phyloP scores from a whole-genome alignment of 2,113 vertebrate genomes.

The Heloderma charlesbogerti region DNA sequence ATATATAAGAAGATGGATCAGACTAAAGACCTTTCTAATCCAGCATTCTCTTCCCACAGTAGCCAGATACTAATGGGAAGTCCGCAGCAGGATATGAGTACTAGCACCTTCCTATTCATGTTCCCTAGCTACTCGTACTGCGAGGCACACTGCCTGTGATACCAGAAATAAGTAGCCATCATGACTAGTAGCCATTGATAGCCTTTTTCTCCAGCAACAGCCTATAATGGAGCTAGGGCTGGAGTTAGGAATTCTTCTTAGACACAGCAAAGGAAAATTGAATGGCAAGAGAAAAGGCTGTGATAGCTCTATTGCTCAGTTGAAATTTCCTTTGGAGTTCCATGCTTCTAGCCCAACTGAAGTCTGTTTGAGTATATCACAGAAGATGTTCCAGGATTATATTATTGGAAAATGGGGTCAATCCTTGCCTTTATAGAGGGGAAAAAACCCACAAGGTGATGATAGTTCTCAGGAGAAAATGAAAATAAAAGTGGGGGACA shows the following conservation, averaged over 20 bases:
- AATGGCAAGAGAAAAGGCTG: constrained; percentile 42
- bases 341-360: neutral
- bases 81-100: neutral
- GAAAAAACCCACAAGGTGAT: neutral
- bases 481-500: neutral
- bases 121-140: neutral
- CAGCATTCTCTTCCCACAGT: neutral
- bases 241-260: constrained; percentile 5
- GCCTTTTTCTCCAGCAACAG: neutral
- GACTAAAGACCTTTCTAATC: no score
- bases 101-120: neutral
- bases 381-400: constrained; percentile 22
- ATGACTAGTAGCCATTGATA: neutral
- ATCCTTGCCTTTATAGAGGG: constrained; percentile 23
- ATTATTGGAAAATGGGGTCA: constrained; percentile 24
- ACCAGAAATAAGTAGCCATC: neutral
- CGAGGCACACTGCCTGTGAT: neutral
- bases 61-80: neutral
- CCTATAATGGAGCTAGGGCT: constrained; percentile 11
- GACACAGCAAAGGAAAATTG: constrained; percentile 37
- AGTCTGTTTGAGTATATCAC: no score
- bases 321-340: constrained; percentile 21
- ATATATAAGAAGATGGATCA: neutral
- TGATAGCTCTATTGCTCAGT: neutral
- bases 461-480: constrained; percentile 39